Evolutionary conservation across 2,113 vertebrate species (phyloP).

Genomic region (Toxotes jaculatrix): DNA sequence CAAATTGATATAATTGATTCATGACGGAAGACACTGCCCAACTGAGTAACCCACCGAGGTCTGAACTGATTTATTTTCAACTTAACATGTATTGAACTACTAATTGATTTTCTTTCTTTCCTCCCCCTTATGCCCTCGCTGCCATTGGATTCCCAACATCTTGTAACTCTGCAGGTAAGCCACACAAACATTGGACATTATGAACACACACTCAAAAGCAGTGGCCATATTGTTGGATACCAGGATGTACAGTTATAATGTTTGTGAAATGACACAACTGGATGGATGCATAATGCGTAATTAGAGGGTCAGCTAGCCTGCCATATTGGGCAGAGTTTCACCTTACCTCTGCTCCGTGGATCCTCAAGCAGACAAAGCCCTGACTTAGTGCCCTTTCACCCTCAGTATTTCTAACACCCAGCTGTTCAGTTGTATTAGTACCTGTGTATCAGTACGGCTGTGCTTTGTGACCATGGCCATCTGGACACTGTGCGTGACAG

Average conservation of each 20-base stretch:
- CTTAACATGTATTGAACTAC: slow-evolving; percentile 36
- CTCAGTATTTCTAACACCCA: slow-evolving; percentile 47
- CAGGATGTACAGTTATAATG: not conserved
- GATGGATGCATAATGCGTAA: not conserved
- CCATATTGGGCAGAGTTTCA: not conserved
- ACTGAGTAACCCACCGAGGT: slow-evolving; percentile 22
- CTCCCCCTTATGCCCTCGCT: slow-evolving; percentile 22
- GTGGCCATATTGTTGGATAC: slow-evolving; percentile 4
- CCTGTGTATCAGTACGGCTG: slow-evolving; percentile 13
- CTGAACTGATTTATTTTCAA: slow-evolving; percentile 50
- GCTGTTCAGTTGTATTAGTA: slow-evolving; percentile 44
- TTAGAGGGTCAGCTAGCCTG: not conserved
- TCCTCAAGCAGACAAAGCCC: slow-evolving; percentile 26
- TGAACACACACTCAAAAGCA: not conserved
- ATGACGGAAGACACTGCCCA: slow-evolving; percentile 17
- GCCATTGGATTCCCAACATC: slow-evolving; percentile 29
- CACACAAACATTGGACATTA: slow-evolving; percentile 16
- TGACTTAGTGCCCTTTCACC: slow-evolving; percentile 25
- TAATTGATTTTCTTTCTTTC: slow-evolving; percentile 59
- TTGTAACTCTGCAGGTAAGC: slow-evolving; percentile 72
- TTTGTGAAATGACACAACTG: not conserved
- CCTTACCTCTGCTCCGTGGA: slow-evolving; percentile 36
- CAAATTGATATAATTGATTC: slow-evolving; percentile 34
- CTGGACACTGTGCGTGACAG: slow-evolving; percentile 32
- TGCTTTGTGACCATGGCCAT: slow-evolving; percentile 34